phyloP scores from a whole-genome alignment of 2,797 vertebrate species.

The Ptychobarbus kaznakovi region DNA sequence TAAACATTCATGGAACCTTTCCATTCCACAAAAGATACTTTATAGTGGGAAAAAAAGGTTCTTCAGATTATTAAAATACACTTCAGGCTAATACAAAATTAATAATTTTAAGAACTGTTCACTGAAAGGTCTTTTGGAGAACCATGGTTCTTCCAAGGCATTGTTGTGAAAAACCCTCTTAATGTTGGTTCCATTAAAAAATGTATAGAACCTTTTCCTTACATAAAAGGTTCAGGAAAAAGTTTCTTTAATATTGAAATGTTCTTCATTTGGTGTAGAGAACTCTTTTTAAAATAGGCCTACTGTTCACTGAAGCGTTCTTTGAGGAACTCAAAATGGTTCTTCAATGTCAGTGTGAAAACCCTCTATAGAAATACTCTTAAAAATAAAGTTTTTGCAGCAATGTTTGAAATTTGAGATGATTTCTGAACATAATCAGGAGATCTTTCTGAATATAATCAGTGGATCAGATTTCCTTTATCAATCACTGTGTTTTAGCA shows the following conservation, averaged over 20 bases:
- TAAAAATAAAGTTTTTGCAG: too few relatives aligned
- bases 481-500: conserved; percentile 46
- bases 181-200: neutral
- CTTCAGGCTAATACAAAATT: neutral
- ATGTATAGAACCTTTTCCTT: neutral
- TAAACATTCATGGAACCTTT: neutral
- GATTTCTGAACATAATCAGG: conserved; percentile 51
- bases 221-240: neutral
- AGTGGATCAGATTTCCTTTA: neutral
- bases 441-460: conserved; percentile 52
- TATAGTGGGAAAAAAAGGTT: neutral
- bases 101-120: neutral
- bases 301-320: too few relatives aligned
- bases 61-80: neutral
- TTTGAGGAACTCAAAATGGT: neutral
- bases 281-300: too few relatives aligned
- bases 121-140: neutral
- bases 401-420: neutral
- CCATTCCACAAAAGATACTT: neutral
- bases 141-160: neutral
- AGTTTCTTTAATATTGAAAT: neutral
- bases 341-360: neutral
- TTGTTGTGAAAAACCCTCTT: neutral
- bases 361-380: neutral
- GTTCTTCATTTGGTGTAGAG: neutral